Evolutionary conservation across 1,140 invertebrate genomes (phyloP).

Genomic region (Meloidogyne floridensis): DNA sequence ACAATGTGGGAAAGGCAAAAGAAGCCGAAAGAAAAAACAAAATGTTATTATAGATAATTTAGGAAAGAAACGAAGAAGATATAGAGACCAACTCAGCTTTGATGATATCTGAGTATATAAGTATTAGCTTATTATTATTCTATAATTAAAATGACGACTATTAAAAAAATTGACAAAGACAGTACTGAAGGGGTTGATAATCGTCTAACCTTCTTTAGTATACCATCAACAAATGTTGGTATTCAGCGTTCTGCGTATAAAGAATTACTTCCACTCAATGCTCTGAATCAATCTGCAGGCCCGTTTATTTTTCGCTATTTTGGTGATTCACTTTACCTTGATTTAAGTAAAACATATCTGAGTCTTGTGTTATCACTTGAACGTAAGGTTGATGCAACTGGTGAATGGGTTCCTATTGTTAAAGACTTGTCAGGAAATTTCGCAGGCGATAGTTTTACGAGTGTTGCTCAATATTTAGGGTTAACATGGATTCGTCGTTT

Average conservation of each 20-base stretch:
- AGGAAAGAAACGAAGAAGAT: neutral
- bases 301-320: slow-evolving; percentile 10
- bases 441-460: neutral
- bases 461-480: neutral
- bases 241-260: neutral
- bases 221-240: slow-evolving; percentile 22
- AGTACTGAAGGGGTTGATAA: slow-evolving; percentile 15
- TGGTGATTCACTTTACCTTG: neutral
- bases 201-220: neutral
- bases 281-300: neutral
- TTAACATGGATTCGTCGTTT: neutral
- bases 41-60: neutral
- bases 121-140: neutral
- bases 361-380: neutral
- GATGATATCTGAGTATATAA: neutral
- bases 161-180: slow-evolving; percentile 26
- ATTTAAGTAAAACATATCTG: neutral
- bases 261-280: slow-evolving; percentile 9
- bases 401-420: neutral
- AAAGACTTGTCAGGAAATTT: neutral
- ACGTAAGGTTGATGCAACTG: neutral
- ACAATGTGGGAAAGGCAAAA: slow-evolving; percentile 17
- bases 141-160: neutral
- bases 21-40: neutral
- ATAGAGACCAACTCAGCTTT: neutral